A percentile compares a stretch with the other conserved stretches of the same genome.
Evolutionary conservation across 2,797 vertebrate genomes (phyloP).

Genomic region (Ptychobarbus kaznakovi): DNA sequence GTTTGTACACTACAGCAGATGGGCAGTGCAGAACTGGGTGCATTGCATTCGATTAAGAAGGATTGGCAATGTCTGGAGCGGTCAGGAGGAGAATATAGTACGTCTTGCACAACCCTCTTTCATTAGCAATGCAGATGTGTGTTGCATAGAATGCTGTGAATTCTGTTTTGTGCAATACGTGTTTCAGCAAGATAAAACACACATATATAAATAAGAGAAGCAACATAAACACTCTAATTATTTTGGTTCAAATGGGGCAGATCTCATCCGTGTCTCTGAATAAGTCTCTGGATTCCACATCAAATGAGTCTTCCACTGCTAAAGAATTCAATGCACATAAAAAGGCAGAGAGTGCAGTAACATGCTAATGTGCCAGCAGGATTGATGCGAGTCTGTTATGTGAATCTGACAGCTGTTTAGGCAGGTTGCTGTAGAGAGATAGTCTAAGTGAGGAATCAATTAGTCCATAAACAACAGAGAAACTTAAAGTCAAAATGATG

Average conservation of each 20-base stretch:
- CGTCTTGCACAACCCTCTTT: not conserved
- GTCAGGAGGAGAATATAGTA: conserved; percentile 9
- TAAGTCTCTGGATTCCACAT: conserved; percentile 35
- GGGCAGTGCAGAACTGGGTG: conserved; percentile 12
- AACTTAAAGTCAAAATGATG: not conserved
- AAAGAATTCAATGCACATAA: conserved; percentile 45
- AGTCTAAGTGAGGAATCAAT: conserved; percentile 17
- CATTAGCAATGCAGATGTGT: not conserved
- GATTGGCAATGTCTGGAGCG: conserved; percentile 2
- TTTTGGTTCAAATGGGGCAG: not conserved
- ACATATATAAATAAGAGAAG: conserved; percentile 24
- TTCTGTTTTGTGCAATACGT: not conserved
- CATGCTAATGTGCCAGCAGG: conserved; percentile 35
- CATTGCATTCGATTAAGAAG: conserved; percentile 23
- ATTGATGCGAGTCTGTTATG: conserved; percentile 32
- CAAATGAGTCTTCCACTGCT: not conserved
- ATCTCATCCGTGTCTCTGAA: conserved; percentile 2
- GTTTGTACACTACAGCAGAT: conserved; percentile 39
- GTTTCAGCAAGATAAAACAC: not conserved
- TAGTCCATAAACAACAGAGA: conserved; percentile 14
- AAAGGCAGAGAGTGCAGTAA: conserved; percentile 25
- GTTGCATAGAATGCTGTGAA: not conserved
- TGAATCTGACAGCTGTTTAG: conserved; percentile 31
- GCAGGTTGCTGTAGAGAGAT: conserved; percentile 20
- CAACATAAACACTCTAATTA: not conserved